phyloP scores from a whole-genome alignment of 92 coral and sea anemone species.

The Epizoanthus ramosus region DNA sequence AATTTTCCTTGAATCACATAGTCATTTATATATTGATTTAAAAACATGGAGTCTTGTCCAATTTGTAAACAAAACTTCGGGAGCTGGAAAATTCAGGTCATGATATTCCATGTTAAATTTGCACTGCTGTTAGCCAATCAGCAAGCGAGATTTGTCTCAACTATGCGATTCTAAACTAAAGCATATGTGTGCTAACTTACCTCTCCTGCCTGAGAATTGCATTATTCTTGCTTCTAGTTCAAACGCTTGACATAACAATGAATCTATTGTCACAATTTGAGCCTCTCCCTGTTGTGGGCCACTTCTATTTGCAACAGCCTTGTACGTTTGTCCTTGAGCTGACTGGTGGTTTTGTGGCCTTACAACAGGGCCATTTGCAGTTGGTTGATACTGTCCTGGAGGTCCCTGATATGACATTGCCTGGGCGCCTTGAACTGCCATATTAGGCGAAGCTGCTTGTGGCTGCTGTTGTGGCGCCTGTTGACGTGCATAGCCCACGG shows the following conservation, averaged over 20 bases:
- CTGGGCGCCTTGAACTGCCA: constrained; percentile 29
- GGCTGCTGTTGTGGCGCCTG: constrained; percentile 39
- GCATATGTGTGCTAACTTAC: constrained; percentile 42
- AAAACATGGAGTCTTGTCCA: no score
- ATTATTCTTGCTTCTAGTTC: constrained; percentile 79
- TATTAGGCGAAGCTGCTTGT: constrained; percentile 38
- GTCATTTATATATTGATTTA: no score
- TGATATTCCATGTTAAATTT: no score
- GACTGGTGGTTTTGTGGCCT: constrained; percentile 9
- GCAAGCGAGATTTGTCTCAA: no score
- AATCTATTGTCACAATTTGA: constrained; percentile 78
- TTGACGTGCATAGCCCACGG: constrained; percentile 25
- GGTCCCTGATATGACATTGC: constrained; percentile 20
- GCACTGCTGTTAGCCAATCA: no score
- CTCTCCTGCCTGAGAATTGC: constrained; percentile 85
- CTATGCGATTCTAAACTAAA: no score
- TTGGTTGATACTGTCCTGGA: constrained; percentile 12
- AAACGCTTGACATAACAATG: constrained; percentile 81
- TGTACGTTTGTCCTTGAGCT: neutral
- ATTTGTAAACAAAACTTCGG: no score
- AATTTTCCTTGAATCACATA: no score
- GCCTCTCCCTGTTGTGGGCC: constrained; percentile 23
- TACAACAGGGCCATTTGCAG: neutral
- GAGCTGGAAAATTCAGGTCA: no score
- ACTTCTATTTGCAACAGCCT: neutral